phyloP scores from a whole-genome alignment of 2,113 vertebrate species.

The Amphiprion percula region DNA sequence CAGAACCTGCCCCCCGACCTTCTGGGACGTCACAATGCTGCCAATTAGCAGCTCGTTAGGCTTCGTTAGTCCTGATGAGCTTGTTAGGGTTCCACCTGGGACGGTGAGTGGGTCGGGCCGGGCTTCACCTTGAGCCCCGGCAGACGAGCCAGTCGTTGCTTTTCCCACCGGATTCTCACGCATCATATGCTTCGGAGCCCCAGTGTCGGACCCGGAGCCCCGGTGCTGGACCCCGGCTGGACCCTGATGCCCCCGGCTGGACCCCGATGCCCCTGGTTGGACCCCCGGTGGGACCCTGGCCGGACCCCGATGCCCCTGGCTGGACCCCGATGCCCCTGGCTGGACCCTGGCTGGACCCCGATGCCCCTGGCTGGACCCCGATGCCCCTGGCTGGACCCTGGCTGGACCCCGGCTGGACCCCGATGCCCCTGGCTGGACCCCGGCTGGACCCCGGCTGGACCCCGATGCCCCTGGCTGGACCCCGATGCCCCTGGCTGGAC shows the following conservation, averaged over 20 bases:
- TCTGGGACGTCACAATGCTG: slow-evolving; percentile 55
- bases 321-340: too few species aligned
- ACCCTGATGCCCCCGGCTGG: background rate
- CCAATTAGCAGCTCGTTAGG: slow-evolving; percentile 75
- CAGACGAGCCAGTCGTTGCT: slow-evolving; percentile 29
- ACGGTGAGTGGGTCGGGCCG: slow-evolving; percentile 41
- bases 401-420: too few species aligned
- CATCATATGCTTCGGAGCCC: slow-evolving; percentile 51
- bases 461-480: too few species aligned
- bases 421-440: too few species aligned
- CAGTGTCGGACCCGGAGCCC: slow-evolving; percentile 13
- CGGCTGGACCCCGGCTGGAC: too few species aligned
- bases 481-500: too few species aligned
- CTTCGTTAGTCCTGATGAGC: slow-evolving; percentile 72
- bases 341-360: too few species aligned
- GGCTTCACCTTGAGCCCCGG: slow-evolving; percentile 52
- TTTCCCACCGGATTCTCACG: slow-evolving; percentile 29
- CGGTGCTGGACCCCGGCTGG: background rate
- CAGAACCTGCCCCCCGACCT: slow-evolving; percentile 65
- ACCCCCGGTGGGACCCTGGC: too few species aligned
- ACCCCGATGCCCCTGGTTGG: too few species aligned
- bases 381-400: too few species aligned
- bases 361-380: too few species aligned
- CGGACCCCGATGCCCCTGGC: too few species aligned
- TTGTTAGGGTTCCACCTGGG: slow-evolving; percentile 66